Evolutionary conservation across 2,797 vertebrate species (phyloP), one percentile per base, ranked within the genome.

Genomic region (Brachyalestes nurse): DNA sequence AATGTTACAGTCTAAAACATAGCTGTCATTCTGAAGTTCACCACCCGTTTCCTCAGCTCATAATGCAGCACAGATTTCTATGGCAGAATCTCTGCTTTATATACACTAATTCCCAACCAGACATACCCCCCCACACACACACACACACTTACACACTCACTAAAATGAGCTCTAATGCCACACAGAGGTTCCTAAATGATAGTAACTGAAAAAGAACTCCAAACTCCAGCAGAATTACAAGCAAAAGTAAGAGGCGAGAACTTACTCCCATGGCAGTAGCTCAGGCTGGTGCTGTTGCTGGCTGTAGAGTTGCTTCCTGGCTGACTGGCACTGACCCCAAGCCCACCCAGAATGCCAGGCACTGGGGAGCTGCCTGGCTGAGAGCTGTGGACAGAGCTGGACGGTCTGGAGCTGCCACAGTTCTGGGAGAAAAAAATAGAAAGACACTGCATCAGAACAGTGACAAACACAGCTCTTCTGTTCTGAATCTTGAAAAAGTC

Each of bases 21-120:
- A 91, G 88, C 84, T 92, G 89, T 89, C 84, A 93, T 88, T 87
- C 92, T 89, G 92, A 88, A 93, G 91, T 93, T 90, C 88, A 91
- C 80, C 88, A 86, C 90, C 77, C 81, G 61, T 67, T 83, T 67
- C 77, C 77, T 83, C 70, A 71, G 40, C 79, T 51, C 73, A 78
- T 88, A 89, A 89, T 86, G 82, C 82, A 82, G 77, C 76, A 83
- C 87, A 86, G 85, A 87, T 87, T 88, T 92, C 89, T 84, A 78
- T 81, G 88, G 86, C 86, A 88, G 86, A 87, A 60, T 23, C 72
- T 79, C 70, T 75, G 69, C 62, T 80, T 79, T 73, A 72, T 69
- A 84, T 83, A 84, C 58, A 83, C 80, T 85, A 78, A 58, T 72
- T 74, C 75, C 19, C 77, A 82, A 73, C 65, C 78, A 64, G 70